A percentile compares a stretch with the other conserved stretches of the same genome.
Evolutionary conservation across 2,797 vertebrate species (phyloP).

Genomic region (Bucorvus abyssinicus): DNA sequence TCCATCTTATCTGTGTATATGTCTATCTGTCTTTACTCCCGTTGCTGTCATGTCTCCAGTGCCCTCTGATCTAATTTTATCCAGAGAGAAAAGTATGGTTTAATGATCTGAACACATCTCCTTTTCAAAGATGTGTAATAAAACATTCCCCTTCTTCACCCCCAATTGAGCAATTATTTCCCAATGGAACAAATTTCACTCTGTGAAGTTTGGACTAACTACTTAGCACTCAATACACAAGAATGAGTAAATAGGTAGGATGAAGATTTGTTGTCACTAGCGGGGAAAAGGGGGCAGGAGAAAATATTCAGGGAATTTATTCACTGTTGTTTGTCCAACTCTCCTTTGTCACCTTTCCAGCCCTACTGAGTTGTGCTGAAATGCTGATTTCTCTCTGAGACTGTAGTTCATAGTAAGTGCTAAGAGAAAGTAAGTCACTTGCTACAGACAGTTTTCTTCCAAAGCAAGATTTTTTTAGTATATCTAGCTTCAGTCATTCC

Average conservation of each 20-base stretch:
- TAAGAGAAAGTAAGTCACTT: background rate
- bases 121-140: constrained; percentile 6
- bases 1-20: constrained; percentile 8
- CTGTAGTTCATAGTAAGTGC: background rate
- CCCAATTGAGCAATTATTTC: constrained; percentile 16
- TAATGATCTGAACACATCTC: constrained; percentile 3
- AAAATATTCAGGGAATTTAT: constrained; percentile 6
- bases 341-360: background rate
- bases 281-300: background rate
- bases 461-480: background rate
- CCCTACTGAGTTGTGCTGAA: background rate
- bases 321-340: background rate
- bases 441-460: background rate
- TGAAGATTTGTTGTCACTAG: background rate
- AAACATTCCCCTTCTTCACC: background rate
- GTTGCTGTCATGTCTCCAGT: background rate
- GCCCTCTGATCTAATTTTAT: constrained; percentile 40
- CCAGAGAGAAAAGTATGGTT: constrained; percentile 22
- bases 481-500: background rate
- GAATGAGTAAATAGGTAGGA: background rate
- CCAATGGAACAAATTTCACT: background rate
- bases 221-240: background rate
- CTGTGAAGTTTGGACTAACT: background rate
- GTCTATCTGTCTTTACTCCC: constrained; percentile 23
- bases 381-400: background rate